phyloP scores from a whole-genome alignment of 37 sponge, comb jelly and placozoan species.

The Mnemiopsis leidyi region DNA sequence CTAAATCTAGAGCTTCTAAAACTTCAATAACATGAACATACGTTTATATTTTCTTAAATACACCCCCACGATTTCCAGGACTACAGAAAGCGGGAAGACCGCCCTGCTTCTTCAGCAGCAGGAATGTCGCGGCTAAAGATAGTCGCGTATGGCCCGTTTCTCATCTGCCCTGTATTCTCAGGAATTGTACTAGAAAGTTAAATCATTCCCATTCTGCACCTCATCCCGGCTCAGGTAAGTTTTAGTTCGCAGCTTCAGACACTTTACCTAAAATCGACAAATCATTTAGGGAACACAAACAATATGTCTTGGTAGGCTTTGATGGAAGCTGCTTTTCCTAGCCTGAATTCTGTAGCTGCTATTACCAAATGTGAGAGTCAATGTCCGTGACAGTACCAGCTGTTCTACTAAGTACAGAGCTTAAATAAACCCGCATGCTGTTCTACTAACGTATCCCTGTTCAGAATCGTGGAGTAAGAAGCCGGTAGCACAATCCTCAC shows the following conservation, averaged over 20 bases:
- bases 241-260: too few species aligned
- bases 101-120: slow-evolving; percentile 16
- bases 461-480: background rate
- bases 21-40: background rate
- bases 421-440: too few species aligned
- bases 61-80: background rate
- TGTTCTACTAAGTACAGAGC: too few species aligned
- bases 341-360: too few species aligned
- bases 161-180: slow-evolving; percentile 53
- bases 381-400: too few species aligned
- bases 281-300: too few species aligned
- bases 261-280: too few species aligned
- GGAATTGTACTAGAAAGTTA: background rate
- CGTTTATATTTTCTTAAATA: background rate
- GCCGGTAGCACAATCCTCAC: background rate
- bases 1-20: too few species aligned
- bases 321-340: too few species aligned
- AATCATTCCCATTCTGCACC: slow-evolving; percentile 4
- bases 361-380: too few species aligned
- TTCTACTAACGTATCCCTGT: too few species aligned
- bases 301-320: too few species aligned
- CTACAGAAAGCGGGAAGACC: slow-evolving; percentile 11
- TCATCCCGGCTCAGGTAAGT: background rate
- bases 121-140: background rate
- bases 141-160: background rate